These are phyloP conservation scores for Pseudotriccus pelzelni DNA, from an alignment of 2,797 vertebrate genomes.

Conservation along the genomic window DNA sequence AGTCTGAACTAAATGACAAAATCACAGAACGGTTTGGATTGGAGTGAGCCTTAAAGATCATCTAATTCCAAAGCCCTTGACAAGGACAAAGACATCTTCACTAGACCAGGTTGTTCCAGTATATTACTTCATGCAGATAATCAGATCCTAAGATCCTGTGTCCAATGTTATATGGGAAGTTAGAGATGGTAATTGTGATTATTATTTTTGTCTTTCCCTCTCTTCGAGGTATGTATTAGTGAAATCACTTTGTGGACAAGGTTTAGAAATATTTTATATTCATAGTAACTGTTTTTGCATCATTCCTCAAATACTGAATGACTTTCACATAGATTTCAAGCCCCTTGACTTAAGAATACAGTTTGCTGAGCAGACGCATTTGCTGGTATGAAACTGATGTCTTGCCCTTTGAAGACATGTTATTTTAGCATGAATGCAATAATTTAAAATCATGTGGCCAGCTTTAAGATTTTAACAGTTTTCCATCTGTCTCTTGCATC, in stretches of 20 bases:
- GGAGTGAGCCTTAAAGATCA: neutral
- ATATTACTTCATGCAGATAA: neutral
- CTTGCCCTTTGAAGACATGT: neutral
- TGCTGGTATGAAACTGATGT: neutral
- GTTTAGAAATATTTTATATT: neutral
- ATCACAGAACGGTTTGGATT: neutral
- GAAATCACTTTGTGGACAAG: neutral
- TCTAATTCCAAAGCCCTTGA: neutral
- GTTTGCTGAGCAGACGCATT: neutral
- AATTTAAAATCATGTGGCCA: neutral
- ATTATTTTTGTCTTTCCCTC: neutral
- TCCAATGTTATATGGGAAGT: neutral
- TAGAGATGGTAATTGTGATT: neutral
- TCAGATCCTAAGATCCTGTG: neutral
- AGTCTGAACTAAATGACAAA: neutral
- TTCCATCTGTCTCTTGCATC: neutral
- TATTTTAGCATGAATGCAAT: neutral
- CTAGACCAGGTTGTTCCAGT: neutral
- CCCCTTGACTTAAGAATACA: neutral
- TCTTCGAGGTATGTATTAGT: neutral
- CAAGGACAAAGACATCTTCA: neutral
- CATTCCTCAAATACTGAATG: neutral
- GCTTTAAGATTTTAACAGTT: neutral
- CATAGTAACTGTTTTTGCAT: neutral
- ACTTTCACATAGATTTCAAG: neutral